Percentiles rank a stretch among this genome's conserved stretches.
Evolutionary conservation across 64 coral and sea anemone species (phyloP).

Genomic region (Stichodactyla mertensii): DNA sequence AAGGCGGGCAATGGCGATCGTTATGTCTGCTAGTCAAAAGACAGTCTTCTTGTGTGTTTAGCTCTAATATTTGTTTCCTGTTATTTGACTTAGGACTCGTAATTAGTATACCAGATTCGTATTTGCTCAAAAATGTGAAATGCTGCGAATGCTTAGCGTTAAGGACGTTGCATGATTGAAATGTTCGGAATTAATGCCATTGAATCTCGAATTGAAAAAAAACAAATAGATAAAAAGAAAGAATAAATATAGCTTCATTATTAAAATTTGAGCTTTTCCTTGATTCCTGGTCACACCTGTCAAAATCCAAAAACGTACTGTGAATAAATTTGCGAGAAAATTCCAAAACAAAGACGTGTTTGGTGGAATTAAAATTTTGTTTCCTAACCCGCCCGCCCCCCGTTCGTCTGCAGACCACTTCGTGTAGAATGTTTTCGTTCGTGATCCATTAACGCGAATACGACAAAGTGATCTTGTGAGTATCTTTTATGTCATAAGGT

Average conservation of each 20-base stretch:
- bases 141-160: neutral
- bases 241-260: neutral
- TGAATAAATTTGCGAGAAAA: neutral
- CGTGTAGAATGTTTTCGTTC: neutral
- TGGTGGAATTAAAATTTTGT: neutral
- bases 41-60: neutral
- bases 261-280: neutral
- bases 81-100: neutral
- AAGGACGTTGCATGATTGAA: neutral
- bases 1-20: neutral
- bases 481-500: slow-evolving; percentile 8
- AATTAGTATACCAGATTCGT: neutral
- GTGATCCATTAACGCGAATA: slow-evolving; percentile 19
- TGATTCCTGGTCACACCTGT: neutral
- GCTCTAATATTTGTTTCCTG: neutral
- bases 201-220: neutral
- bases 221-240: neutral
- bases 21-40: neutral
- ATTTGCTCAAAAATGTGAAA: neutral
- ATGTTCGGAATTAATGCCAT: slow-evolving; percentile 7
- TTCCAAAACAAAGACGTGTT: neutral
- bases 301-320: neutral
- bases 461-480: slow-evolving; percentile 13
- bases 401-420: neutral
- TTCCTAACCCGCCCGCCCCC: neutral